phyloP scores from a whole-genome alignment of 2,888 invertebrate genomes.

The Drosophila cyrtoloma region DNA sequence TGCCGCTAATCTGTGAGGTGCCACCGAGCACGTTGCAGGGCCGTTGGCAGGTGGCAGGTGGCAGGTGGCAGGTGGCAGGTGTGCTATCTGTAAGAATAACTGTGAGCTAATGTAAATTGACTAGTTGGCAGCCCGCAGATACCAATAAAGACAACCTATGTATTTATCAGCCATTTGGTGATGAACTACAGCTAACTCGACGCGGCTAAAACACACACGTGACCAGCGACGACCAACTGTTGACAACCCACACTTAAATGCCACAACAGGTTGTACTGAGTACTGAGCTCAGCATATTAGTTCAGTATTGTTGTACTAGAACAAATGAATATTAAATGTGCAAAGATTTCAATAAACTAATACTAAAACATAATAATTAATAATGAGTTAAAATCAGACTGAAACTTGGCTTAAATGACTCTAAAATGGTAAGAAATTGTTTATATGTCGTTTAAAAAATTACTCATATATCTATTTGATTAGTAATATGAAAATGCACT shows the following conservation, averaged over 20 bases:
- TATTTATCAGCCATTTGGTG: constrained; percentile 27
- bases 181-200: constrained; percentile 7
- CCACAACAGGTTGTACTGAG: constrained; percentile 11
- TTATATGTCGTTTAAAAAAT: not conserved
- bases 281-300: not conserved
- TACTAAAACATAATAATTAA: too few relatives aligned
- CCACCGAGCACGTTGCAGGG: not conserved
- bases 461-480: not conserved
- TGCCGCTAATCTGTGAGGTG: not conserved
- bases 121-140: constrained; percentile 8
- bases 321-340: not conserved
- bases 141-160: constrained; percentile 21
- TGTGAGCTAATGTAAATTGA: constrained; percentile 9
- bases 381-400: not conserved
- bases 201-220: constrained; percentile 34
- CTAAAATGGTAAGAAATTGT: not conserved
- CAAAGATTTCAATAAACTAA: not conserved
- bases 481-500: not conserved
- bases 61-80: constrained; percentile 27
- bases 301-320: not conserved
- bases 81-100: not conserved
- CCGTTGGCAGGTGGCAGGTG: constrained; percentile 32
- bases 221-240: constrained; percentile 17
- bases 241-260: constrained; percentile 13
- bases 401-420: not conserved